phyloP scores from a whole-genome alignment of 2,797 vertebrate species.

The Liparis tanakae region DNA sequence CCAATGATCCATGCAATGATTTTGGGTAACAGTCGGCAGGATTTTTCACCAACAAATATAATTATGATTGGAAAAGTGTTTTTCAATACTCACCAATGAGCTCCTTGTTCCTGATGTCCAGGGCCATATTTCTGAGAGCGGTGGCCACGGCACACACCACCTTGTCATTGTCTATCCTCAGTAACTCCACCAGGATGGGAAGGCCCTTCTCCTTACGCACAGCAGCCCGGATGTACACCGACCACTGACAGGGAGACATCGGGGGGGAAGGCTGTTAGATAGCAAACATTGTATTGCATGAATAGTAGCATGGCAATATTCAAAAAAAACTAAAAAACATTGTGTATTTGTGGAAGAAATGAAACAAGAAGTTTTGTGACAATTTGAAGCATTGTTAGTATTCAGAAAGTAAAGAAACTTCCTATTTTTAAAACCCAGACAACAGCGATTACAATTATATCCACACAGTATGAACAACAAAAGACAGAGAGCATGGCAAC shows the following conservation, averaged over 20 bases:
- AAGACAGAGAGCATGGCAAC: not conserved
- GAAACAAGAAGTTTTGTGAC: not conserved
- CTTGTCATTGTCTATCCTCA: slow-evolving; percentile 98
- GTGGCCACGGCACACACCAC: slow-evolving; percentile 98
- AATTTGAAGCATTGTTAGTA: not conserved
- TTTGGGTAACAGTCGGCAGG: not conserved
- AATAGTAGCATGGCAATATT: not conserved
- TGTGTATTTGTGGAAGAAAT: not conserved
- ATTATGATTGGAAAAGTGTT: not conserved
- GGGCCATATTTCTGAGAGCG: slow-evolving; percentile 97
- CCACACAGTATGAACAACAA: not conserved
- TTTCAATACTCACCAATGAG: slow-evolving; percentile 91
- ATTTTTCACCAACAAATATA: not conserved
- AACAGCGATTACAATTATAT: not conserved
- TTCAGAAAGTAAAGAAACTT: not conserved
- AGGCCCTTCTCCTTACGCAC: slow-evolving; percentile 88
- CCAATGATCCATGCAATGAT: not conserved
- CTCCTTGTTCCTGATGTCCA: slow-evolving; percentile 99
- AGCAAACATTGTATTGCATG: not conserved
- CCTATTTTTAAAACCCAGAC: not conserved
- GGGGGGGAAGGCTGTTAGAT: not conserved
- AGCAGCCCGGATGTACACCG: slow-evolving; percentile 95
- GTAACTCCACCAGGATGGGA: slow-evolving; percentile 96
- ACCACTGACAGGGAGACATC: slow-evolving; percentile 84
- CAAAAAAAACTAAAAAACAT: not conserved